Evolutionary conservation across 1,140 invertebrate species (phyloP).

Genomic region (Coelopa frigida): DNA sequence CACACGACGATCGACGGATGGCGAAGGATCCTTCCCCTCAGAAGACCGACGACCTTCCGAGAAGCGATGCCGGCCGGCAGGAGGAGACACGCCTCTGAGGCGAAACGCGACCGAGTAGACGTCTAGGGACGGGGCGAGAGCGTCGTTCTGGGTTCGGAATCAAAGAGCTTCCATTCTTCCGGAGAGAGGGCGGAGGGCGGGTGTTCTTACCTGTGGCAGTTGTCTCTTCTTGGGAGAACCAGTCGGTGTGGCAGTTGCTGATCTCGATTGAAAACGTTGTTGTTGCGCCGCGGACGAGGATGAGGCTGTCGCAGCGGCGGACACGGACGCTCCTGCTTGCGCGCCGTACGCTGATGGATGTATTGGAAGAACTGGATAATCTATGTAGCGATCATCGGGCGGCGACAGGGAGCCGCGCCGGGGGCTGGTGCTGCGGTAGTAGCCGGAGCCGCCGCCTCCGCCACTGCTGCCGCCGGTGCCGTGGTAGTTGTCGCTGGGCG

Average conservation of each 20-base stretch:
- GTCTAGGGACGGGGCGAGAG: too few species aligned
- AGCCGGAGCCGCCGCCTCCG: slow-evolving; percentile 16
- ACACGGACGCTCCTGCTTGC: slow-evolving; percentile 15
- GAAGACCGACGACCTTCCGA: too few species aligned
- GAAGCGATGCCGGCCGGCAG: too few species aligned
- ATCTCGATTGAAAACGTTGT: slow-evolving; percentile 68
- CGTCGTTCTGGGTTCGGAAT: too few species aligned
- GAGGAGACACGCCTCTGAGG: too few species aligned
- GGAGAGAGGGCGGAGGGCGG: too few species aligned
- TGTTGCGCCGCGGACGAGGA: slow-evolving; percentile 33
- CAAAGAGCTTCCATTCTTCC: too few species aligned
- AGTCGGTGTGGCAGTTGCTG: slow-evolving; percentile 85
- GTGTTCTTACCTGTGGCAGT: slow-evolving; percentile 72
- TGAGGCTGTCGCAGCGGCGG: slow-evolving; percentile 14
- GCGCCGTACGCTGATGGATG: slow-evolving; percentile 24
- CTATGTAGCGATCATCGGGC: slow-evolving; percentile 43
- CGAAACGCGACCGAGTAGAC: too few species aligned
- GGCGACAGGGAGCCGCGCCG: slow-evolving; percentile 42
- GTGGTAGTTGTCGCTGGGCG: slow-evolving; percentile 43
- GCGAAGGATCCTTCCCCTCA: too few species aligned
- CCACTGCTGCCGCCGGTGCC: slow-evolving; percentile 14
- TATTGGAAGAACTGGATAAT: slow-evolving; percentile 45
- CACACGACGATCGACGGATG: too few species aligned
- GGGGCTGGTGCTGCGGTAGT: slow-evolving; percentile 42
- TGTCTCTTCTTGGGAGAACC: slow-evolving; percentile 93